phyloP scores from a whole-genome alignment of 1,140 invertebrate genomes.

The Drosophila nigrodunni region DNA sequence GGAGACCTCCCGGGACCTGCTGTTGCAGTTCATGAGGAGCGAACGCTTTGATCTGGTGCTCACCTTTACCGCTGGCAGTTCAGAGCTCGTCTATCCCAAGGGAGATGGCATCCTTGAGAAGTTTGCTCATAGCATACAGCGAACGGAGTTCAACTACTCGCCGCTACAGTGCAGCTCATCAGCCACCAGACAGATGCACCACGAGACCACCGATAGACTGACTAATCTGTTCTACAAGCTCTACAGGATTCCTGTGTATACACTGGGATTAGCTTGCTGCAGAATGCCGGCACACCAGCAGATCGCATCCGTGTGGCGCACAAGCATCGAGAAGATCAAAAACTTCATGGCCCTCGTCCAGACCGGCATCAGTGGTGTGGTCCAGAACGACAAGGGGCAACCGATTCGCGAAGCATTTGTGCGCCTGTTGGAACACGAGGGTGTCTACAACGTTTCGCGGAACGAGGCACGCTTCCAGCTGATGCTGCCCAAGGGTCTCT shows the following conservation, averaged over 20 bases:
- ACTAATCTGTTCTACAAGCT: slow-evolving; percentile 87
- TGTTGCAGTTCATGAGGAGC: slow-evolving; percentile 72
- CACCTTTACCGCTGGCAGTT: slow-evolving; percentile 73
- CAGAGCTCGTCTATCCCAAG: slow-evolving; percentile 65
- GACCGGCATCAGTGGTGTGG: slow-evolving; percentile 89
- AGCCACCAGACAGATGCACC: slow-evolving; percentile 59
- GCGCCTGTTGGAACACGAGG: slow-evolving; percentile 86
- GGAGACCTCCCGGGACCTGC: slow-evolving; percentile 58
- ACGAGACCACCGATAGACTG: slow-evolving; percentile 73
- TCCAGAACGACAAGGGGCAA: slow-evolving; percentile 87
- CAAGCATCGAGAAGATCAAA: slow-evolving; percentile 89
- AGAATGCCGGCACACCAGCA: slow-evolving; percentile 89
- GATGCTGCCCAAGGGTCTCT: slow-evolving; percentile 88
- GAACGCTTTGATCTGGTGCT: slow-evolving; percentile 78
- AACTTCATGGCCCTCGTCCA: slow-evolving; percentile 86
- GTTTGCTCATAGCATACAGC: slow-evolving; percentile 69
- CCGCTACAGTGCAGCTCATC: slow-evolving; percentile 70
- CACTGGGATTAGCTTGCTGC: slow-evolving; percentile 89
- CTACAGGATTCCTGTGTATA: slow-evolving; percentile 87
- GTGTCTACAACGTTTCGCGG: slow-evolving; percentile 87
- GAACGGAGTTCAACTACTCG: slow-evolving; percentile 72
- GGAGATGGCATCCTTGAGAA: slow-evolving; percentile 72
- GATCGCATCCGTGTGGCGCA: slow-evolving; percentile 90
- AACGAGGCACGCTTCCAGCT: slow-evolving; percentile 90
- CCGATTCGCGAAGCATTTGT: slow-evolving; percentile 90